Evolutionary conservation across 2,888 invertebrate species (phyloP), one percentile per base, ranked within the genome.

Genomic region (Drepana falcataria): DNA sequence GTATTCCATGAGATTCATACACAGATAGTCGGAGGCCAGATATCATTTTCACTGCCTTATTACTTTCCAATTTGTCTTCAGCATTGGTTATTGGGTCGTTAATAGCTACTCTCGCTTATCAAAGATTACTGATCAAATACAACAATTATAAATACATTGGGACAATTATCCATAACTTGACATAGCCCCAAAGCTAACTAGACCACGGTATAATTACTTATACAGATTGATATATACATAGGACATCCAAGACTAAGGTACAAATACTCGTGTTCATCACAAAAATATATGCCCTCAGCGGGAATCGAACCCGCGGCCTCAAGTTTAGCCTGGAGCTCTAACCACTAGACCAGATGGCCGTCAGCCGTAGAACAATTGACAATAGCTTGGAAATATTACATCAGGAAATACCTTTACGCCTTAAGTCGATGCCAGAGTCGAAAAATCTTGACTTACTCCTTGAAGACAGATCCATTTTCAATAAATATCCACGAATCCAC

Each of bases 401-500:
- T 63, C 60, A 69, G 67, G 68, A 77, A 76, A 73, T 91, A 91
- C 91, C 91, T 91, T 90, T 91, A 77, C 91, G 88, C 65, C 90
- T 82, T 75, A 90, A 75, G 80, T 87, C 86, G 86, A 91, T 91
- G 71, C 91, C 91, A 77, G 91, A 91, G 88, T 91, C 91, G 84
- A 88, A 91, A 90, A 91, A 91, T 89, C 91, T 91, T 87, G 91
- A 91, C 89, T 91, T 91, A 90, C 91, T 88, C 81, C 91, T 71
- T 75, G 89, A 76, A 62, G 91, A 88, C 59, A 91, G 85, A 83
- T 91, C 91, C 91, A 91, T 91, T 68, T 68, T 63, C 55, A 49
- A 47, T 61, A 75, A 66, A 51, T 56, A 63, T 68, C 64, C 76
- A 70, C 76, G 69, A 61, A 66, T 66, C 55, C 59, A 55, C 59